Conservation (phyloP, 2,888 invertebrate species). For the Thereva nobilitata region DNA sequence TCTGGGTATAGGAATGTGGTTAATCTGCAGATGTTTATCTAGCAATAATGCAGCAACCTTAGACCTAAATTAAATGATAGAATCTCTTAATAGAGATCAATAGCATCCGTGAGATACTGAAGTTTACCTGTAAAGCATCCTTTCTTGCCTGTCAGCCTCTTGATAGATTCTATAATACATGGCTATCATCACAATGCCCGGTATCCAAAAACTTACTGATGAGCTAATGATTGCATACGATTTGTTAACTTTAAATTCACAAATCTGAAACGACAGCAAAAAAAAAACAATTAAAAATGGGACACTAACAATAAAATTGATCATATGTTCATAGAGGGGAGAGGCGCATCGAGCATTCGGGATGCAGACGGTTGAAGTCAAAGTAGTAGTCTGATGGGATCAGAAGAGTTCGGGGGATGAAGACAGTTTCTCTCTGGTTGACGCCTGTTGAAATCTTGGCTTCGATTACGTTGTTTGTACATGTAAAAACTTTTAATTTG, state of each 20-base stretch:
- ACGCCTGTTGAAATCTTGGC: too few species aligned
- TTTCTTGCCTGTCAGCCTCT: conserved; percentile 82
- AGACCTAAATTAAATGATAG: conserved; percentile 65
- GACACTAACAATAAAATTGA: neutral
- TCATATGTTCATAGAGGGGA: too few species aligned
- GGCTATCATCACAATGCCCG: conserved; percentile 88
- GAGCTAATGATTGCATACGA: conserved; percentile 87
- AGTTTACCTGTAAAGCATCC: conserved; percentile 79
- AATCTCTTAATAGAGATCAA: conserved; percentile 6
- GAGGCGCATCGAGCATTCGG: too few species aligned
- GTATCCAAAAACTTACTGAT: conserved; percentile 91
- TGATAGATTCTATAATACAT: conserved; percentile 90
- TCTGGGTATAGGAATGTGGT: conserved; percentile 77
- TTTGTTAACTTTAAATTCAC: conserved; percentile 84
- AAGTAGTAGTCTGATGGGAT: too few species aligned
- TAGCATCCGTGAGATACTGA: neutral
- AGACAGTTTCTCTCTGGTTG: too few species aligned
- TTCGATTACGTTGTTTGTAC: too few species aligned
- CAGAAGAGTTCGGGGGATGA: too few species aligned
- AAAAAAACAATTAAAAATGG: neutral
- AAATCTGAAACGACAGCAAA: conserved; percentile 57
- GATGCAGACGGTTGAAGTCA: too few species aligned
- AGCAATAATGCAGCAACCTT: conserved; percentile 85
- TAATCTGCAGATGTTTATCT: conserved; percentile 88
- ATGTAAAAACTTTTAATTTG: too few species aligned